Conservation (phyloP, 2,797 vertebrate species). For the Bradypodion pumilum region DNA sequence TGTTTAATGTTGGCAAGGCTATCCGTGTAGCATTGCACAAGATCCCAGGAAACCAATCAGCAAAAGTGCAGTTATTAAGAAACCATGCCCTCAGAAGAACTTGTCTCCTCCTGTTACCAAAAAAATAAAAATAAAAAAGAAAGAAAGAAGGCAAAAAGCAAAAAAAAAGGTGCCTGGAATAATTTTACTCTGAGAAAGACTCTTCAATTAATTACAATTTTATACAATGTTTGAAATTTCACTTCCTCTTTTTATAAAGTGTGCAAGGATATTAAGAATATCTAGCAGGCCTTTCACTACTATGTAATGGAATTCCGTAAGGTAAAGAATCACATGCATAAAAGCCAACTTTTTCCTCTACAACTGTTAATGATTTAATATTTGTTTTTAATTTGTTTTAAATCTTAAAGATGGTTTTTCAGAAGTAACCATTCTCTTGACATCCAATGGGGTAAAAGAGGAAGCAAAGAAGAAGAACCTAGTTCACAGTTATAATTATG, state of each 20-base stretch:
- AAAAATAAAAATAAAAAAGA: neutral
- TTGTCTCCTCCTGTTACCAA: conserved; percentile 55
- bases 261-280: conserved; percentile 48
- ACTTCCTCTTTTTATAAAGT: neutral
- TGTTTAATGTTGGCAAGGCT: conserved; percentile 27
- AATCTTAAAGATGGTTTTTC: neutral
- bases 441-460: too few relatives aligned
- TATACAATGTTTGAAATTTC: conserved; percentile 52
- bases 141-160: too few relatives aligned
- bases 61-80: conserved; percentile 50
- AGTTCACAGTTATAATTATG: neutral
- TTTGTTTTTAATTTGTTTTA: conserved; percentile 18
- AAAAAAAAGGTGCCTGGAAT: conserved; percentile 38
- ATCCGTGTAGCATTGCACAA: conserved; percentile 44
- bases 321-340: neutral
- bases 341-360: conserved; percentile 36
- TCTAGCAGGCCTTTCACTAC: conserved; percentile 26
- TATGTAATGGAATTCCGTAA: conserved; percentile 52
- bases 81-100: conserved; percentile 28
- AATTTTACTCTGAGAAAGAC: conserved; percentile 47
- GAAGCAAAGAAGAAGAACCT: too few relatives aligned
- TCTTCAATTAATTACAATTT: conserved; percentile 68
- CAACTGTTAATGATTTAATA: conserved; percentile 15
- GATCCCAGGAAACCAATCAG: conserved; percentile 57
- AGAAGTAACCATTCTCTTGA: conserved; percentile 14